A percentile compares a stretch with the other conserved stretches of the same genome.
These are phyloP conservation scores for Trochalopteron elliotii DNA, from an alignment of 2,113 vertebrate genomes.

Conservation along the genomic window DNA sequence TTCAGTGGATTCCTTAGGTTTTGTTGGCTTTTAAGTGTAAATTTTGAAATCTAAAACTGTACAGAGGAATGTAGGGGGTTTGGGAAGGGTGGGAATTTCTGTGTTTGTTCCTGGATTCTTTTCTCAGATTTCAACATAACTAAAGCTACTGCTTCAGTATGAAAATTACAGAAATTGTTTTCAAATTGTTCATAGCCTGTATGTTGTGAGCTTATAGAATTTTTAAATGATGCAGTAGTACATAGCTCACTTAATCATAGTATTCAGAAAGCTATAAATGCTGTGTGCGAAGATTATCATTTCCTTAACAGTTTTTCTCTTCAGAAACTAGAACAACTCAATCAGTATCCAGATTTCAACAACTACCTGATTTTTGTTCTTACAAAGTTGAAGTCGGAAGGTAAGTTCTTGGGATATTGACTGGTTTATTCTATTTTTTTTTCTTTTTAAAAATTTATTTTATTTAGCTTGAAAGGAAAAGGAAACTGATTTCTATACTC, in stretches of 20 bases:
- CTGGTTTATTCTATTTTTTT: neutral
- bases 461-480: neutral
- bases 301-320: constrained; percentile 79
- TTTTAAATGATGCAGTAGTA: neutral
- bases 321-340: constrained; percentile 96
- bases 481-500: neutral
- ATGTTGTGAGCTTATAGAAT: neutral
- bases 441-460: neutral
- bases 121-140: neutral
- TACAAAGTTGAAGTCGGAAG: constrained; percentile 96
- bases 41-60: neutral
- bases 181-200: neutral
- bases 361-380: constrained; percentile 98
- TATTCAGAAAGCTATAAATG: neutral
- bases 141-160: neutral
- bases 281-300: neutral
- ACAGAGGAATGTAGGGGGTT: neutral
- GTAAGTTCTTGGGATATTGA: constrained; percentile 72
- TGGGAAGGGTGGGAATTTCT: neutral
- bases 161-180: neutral
- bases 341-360: constrained; percentile 97
- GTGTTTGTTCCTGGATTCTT: neutral
- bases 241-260: neutral
- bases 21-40: neutral
- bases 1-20: neutral